Evolutionary conservation across 2,888 invertebrate genomes (phyloP).

Genomic region (Drosophila robusta): DNA sequence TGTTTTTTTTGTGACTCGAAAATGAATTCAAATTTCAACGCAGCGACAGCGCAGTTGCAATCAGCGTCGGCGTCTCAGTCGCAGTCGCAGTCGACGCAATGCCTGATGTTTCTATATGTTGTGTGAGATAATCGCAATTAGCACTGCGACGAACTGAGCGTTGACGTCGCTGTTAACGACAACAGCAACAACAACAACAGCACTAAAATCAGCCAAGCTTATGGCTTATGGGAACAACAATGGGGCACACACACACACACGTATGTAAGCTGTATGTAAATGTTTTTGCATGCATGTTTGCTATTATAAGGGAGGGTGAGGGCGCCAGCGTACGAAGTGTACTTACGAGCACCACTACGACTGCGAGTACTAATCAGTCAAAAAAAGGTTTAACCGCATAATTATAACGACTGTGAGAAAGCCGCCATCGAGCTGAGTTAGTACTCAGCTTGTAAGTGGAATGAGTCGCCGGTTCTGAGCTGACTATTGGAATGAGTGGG

Average conservation of each 20-base stretch:
- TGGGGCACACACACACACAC: constrained; percentile 17
- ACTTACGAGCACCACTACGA: constrained; percentile 3
- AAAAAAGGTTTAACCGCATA: constrained; percentile 64
- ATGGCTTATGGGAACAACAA: constrained; percentile 56
- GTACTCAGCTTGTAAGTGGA: constrained; percentile 28
- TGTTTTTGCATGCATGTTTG: constrained; percentile 74
- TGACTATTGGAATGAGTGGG: constrained; percentile 3
- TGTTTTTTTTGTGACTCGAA: constrained; percentile 57
- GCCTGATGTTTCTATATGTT: constrained; percentile 56
- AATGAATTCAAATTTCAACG: constrained; percentile 82
- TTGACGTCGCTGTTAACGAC: constrained; percentile 48
- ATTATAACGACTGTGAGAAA: constrained; percentile 71
- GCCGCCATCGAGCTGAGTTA: constrained; percentile 39
- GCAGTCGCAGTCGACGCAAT: constrained; percentile 36
- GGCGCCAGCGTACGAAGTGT: constrained; percentile 36
- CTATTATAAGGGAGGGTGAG: constrained; percentile 79
- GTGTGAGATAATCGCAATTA: constrained; percentile 82
- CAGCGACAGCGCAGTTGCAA: constrained; percentile 46
- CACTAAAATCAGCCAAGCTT: constrained; percentile 55
- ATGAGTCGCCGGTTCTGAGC: constrained; percentile 17
- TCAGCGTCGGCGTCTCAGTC: constrained; percentile 40
- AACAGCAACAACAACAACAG: constrained; percentile 39
- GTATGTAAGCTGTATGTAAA: constrained; percentile 35
- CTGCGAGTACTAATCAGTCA: constrained; percentile 64
- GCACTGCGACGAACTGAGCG: constrained; percentile 62